Percentiles rank a stretch among this genome's conserved stretches.
Evolutionary conservation across 2,113 vertebrate genomes (phyloP).

Genomic region (Poeciliopsis turrubarensis): DNA sequence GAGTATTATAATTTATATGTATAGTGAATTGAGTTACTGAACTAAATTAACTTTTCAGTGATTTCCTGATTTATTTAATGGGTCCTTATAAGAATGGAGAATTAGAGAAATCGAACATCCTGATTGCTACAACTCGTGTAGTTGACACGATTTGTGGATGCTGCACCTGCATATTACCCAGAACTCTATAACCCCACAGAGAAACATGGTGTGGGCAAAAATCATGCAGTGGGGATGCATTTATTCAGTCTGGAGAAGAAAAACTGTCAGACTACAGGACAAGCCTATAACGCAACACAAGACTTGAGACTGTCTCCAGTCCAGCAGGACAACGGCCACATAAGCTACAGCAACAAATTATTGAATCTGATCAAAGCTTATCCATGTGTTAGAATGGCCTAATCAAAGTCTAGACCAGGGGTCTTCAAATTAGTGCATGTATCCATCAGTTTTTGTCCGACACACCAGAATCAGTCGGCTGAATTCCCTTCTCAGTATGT

Average conservation of each 20-base stretch:
- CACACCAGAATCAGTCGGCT: too few species aligned
- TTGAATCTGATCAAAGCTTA: too few species aligned
- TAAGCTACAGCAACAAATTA: too few species aligned
- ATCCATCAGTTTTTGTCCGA: too few species aligned
- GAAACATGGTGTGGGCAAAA: background rate
- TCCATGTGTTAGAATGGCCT: too few species aligned
- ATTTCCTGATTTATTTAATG: background rate
- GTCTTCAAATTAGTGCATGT: too few species aligned
- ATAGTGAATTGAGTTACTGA: too few species aligned
- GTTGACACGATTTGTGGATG: background rate
- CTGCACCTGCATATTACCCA: background rate
- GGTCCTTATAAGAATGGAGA: background rate
- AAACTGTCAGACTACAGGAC: background rate
- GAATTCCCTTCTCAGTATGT: too few species aligned
- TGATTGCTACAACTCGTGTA: background rate
- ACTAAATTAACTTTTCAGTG: too few species aligned
- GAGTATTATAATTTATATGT: too few species aligned
- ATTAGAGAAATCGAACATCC: background rate
- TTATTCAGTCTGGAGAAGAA: background rate
- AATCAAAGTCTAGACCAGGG: too few species aligned
- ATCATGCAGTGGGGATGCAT: background rate
- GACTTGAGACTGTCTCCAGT: background rate
- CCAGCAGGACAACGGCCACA: too few species aligned
- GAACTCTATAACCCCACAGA: background rate
- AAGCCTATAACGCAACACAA: background rate